Conservation (phyloP, 2,888 invertebrate genomes). For the Apocheima hispidaria region DNA sequence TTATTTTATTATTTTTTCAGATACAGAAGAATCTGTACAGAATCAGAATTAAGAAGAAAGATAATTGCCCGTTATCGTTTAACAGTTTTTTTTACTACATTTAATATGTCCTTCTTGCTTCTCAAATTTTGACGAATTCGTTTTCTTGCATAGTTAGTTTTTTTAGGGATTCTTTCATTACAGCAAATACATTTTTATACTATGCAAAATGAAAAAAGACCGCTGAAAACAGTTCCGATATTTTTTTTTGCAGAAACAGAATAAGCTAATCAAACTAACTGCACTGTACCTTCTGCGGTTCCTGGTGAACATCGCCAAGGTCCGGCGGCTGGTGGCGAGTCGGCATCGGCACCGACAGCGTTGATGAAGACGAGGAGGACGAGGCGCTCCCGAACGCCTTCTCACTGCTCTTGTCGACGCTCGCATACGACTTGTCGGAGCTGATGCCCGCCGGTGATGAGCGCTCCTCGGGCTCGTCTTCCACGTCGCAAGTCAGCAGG, state of each 20-base stretch:
- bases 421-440: constrained; percentile 72
- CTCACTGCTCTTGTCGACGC: constrained; percentile 82
- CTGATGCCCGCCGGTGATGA: constrained; percentile 89
- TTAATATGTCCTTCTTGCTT: too few species aligned
- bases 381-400: constrained; percentile 85
- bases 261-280: neutral
- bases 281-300: constrained; percentile 67
- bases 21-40: too few species aligned
- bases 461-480: constrained; percentile 87
- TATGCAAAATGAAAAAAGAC: too few species aligned
- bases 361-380: constrained; percentile 78
- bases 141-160: too few species aligned
- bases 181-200: too few species aligned
- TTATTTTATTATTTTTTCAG: too few species aligned
- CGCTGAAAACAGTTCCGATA: too few species aligned
- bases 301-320: constrained; percentile 76
- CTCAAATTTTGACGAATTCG: too few species aligned
- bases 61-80: too few species aligned
- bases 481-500: constrained; percentile 94
- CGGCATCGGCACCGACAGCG: constrained; percentile 66
- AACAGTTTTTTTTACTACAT: too few species aligned
- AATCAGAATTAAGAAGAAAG: too few species aligned
- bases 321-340: constrained; percentile 74
- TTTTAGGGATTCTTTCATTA: too few species aligned
- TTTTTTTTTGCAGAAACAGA: neutral